phyloP scores from a whole-genome alignment of 2,113 vertebrate genomes.

The Callithrix jacchus region DNA sequence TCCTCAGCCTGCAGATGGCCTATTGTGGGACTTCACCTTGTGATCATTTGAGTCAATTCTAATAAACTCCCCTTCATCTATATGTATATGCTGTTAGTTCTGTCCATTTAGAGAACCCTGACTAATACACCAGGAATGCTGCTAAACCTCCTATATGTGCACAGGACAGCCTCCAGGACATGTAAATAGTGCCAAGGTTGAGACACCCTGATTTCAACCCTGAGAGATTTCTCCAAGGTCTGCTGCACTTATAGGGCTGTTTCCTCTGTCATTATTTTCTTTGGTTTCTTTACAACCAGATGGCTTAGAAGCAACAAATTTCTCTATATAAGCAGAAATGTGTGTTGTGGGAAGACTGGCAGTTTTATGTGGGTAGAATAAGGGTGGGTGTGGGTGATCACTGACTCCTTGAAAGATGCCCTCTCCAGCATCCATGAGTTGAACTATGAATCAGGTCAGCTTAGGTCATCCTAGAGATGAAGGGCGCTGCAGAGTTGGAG shows the following conservation, averaged over 20 bases:
- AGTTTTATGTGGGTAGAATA: not conserved
- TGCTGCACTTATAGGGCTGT: not conserved
- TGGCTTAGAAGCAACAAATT: not conserved
- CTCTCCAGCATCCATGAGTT: not conserved
- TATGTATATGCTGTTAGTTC: no score
- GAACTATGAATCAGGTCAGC: not conserved
- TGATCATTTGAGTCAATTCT: no score
- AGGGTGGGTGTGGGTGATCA: not conserved
- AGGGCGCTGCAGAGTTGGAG: not conserved
- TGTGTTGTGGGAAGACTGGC: not conserved
- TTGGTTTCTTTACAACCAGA: not conserved
- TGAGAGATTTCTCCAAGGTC: constrained; percentile 5
- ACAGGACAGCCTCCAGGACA: not conserved
- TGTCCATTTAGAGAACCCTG: no score
- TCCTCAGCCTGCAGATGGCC: no score
- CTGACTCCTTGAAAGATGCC: not conserved
- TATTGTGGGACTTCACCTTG: no score
- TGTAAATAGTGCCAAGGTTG: not conserved
- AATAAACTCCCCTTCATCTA: no score
- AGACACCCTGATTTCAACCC: not conserved
- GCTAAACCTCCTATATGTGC: not conserved
- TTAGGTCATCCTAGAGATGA: constrained; percentile 36
- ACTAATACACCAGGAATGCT: not conserved
- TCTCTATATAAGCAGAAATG: not conserved
- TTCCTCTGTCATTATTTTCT: constrained; percentile 1